Conservation (phyloP, 2,888 invertebrate species). For the Brenthis hecate region DNA sequence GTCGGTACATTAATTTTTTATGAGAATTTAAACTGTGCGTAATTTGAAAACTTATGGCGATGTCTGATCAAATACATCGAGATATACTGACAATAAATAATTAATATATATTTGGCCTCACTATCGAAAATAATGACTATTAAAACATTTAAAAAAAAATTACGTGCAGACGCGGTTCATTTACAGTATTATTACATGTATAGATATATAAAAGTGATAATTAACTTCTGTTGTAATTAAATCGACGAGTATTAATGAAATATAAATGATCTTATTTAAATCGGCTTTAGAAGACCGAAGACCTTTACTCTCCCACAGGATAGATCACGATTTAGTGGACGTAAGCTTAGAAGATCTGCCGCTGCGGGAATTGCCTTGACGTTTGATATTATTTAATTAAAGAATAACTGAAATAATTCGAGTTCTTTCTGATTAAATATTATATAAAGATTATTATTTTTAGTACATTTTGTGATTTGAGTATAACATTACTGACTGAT, state of each 20-base stretch:
- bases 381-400: constrained; percentile 17
- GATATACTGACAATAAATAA: no score
- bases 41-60: no score
- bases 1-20: no score
- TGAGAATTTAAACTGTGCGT: no score
- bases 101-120: no score
- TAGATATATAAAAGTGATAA: neutral
- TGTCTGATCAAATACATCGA: no score
- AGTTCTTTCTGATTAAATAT: constrained; percentile 1
- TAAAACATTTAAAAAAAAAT: no score
- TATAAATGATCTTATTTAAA: constrained; percentile 10
- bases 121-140: no score
- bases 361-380: constrained; percentile 13
- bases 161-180: no score
- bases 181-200: no score
- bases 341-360: constrained; percentile 12
- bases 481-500: no score
- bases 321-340: constrained; percentile 15
- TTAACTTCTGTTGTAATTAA: neutral
- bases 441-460: neutral
- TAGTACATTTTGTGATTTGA: no score
- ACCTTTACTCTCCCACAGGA: constrained; percentile 7
- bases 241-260: neutral
- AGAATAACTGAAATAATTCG: constrained; percentile 10
- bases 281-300: constrained; percentile 1